Base-by-base conservation (phyloP, 2,888 invertebrate genomes). In the Syritta pipiens region DNA sequence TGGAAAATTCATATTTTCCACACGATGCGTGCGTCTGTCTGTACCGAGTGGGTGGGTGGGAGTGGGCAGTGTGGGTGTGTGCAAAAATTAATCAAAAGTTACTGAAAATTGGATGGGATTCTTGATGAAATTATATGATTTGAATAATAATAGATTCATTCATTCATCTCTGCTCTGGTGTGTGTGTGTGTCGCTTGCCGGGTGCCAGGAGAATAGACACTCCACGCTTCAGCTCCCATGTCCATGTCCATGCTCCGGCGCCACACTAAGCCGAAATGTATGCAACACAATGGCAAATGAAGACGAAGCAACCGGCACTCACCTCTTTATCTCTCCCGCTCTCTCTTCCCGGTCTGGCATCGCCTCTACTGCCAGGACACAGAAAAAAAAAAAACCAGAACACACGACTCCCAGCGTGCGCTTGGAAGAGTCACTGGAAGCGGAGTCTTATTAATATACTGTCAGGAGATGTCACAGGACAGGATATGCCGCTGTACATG, bases 131-230 rank as follows among this genome's bases (percentile, higher is more conserved):
- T 87, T 86, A 85, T 87, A 85, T 85, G 86, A 86, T 87, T 87
- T 86, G 86, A 87, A 87, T 87, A 86, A 86, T 85, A 87, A 87
- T 86, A 84, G 86, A 86, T 86, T 86, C 86, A 86, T 83, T 83
- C 85, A 84, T 85, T 85, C 85, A 84, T 84, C 84, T 55, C 59
- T 49, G 17, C 5, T n/a, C 9, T 28, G 4, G 28, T 28, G 28
- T 35, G 35, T 35, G 37, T 35, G 35, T 37, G 37, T 17, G 37
- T 9, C 10, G 17, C 42, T 40, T n/a, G n/a, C 30, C 37, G 30
- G 32, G 40, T 22, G 20, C 28, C 46, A 46, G 51, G 35, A 44
- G 53, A 46, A 53, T 60, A 44, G 51, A 51, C 60, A 35, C 69
- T 19, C 40, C 2, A 20, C 17, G 5, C n/a, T 20, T 51, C 24